Evolutionary conservation across 2,113 vertebrate species (phyloP).

Genomic region (Riparia riparia): DNA sequence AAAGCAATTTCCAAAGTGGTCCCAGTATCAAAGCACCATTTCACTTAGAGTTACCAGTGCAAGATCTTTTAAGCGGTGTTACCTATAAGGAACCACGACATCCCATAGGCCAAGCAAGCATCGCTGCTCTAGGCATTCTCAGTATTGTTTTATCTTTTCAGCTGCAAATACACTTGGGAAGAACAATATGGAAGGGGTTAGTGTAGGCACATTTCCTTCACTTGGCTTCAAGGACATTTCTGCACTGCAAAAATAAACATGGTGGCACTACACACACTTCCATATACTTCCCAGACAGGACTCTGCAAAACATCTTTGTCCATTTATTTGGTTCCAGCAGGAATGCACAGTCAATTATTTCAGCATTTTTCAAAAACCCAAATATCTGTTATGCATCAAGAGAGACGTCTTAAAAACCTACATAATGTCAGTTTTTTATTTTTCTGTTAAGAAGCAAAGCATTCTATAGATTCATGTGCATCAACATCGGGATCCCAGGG

Average conservation of each 20-base stretch:
- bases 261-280: background rate
- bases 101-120: background rate
- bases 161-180: background rate
- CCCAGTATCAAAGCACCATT: background rate
- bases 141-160: background rate
- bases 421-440: conserved; percentile 1
- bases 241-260: background rate
- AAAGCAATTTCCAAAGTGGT: background rate
- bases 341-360: background rate
- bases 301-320: background rate
- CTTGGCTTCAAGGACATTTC: background rate
- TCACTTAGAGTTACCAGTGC: background rate
- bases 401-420: conserved; percentile 45
- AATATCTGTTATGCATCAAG: background rate
- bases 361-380: background rate
- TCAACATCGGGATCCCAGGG: background rate
- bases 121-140: background rate
- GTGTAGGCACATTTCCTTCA: background rate
- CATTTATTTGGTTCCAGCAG: background rate
- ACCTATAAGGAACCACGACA: background rate
- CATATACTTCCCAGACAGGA: background rate
- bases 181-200: background rate
- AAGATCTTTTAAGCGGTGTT: background rate
- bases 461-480: background rate
- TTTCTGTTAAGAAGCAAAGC: background rate